Base-by-base conservation (phyloP, 2,888 invertebrate species). In the Brenthis hecate region DNA sequence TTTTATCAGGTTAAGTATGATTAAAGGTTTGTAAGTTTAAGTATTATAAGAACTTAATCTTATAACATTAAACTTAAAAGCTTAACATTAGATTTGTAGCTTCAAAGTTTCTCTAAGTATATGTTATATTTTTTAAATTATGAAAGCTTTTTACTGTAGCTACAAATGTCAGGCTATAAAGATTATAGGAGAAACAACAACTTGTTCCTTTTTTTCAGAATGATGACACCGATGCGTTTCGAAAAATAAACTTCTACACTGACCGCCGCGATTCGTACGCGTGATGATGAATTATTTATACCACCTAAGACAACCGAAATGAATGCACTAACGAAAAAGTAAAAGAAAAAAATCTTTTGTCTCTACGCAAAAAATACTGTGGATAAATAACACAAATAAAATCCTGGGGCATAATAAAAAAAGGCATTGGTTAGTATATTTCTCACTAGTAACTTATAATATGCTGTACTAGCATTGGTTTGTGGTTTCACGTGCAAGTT, bases 231-330 rank as follows among this genome's bases (percentile, higher is more conserved):
- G 62, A 62, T 53, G 62, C 62, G 53, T 62, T 36, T 36, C 51
- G 51, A 51, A 62, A 53, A 86, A 88, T 88, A 89, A 89, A 86
- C 86, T 86, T 83, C 87, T 87, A 83, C 85, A 76, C 77, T 78
- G 74, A 76, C 81, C 80, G 81, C 79, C 70, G 68, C 76, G 68
- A 77, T 77, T 82, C 83, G 84, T 81, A 87, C 84, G 89, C 91
- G 91, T 92, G 92, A 90, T 88, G 88, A 91, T 92, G 91, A 89
- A 92, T 92, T 92, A 92, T 92, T 91, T 92, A 92, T 92, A 85
- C 80, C 82, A 83, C 85, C 89, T 88, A 87, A 89, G 86, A 86
- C 83, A 86, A 86, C 89, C 85, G 86, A 91, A 91, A 89, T 87
- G 85, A 91, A 91, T 89, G 88, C 89, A 85, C 84, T 85, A 85